Base-by-base conservation (phyloP, 2,888 invertebrate species). In the Limnephilus rhombicus region DNA sequence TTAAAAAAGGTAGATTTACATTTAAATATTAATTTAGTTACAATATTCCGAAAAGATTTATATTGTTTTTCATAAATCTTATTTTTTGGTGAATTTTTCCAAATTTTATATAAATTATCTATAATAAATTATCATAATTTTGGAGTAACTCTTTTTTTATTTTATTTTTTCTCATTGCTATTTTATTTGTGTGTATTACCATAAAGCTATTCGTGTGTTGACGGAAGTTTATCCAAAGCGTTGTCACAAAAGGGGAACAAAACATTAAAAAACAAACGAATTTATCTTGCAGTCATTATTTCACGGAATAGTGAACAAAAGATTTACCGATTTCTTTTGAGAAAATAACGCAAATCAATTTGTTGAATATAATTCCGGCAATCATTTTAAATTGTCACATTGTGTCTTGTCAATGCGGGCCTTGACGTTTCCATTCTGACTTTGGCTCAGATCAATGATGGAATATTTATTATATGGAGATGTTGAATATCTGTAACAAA, bases 311-410 rank as follows among this genome's bases (percentile, higher is more conserved):
- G 29, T 13, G 29, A 87, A 87, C 53, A 87, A 49, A 31, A 87
- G 49, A 29, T 87, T 49, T 87, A 45, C 53, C 7, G 49, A 53
- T 87, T 86, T 29, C 37, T 86, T 45, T 86, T 45, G 9, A 86
- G 13, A 87, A 89, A 89, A 89, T 68, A 89, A 89, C 80, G 88
- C 88, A 80, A 80, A 89, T 89, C 80, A 41, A 89, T 89, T 89
- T 80, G 24, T 88, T 3, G 41, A 41, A 45, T 86, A 86, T 45
- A 41, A 45, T 89, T 80, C 88, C 24, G 53, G 11, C 88, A 89
- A 89, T 89, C 80, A 80, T 80, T 89, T 89, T 89, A 89, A 89
- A 80, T 89, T 89, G 34, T 87, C 68, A 37, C 37, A 89, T 89
- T 88, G 68, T 24, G 80, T 89, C 34, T 13, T 80, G 68, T n/a